Conservation (phyloP, 2,797 vertebrate species). For the Neosilurus mollespiculum region DNA sequence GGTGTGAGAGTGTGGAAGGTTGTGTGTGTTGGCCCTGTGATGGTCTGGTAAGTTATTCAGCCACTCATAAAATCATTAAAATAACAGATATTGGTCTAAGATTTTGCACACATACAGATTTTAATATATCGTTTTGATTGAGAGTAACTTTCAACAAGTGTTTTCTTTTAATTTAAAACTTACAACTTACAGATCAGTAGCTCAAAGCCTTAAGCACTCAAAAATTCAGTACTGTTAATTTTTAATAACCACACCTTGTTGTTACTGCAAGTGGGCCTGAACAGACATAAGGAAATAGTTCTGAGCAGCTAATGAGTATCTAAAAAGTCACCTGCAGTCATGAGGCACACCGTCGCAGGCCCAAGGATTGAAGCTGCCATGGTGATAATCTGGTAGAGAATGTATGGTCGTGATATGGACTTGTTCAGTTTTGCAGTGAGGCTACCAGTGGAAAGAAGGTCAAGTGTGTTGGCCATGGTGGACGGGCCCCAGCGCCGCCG, state of each 20-base stretch:
- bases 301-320: neutral
- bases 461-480: slow-evolving; percentile 71
- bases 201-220: neutral
- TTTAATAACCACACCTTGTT: neutral
- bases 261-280: too few species aligned
- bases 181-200: neutral
- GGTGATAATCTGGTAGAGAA: slow-evolving; percentile 72
- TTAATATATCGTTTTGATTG: too few species aligned
- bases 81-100: too few species aligned
- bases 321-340: slow-evolving; percentile 67
- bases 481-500: slow-evolving; percentile 75
- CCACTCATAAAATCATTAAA: too few species aligned
- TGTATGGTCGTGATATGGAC: slow-evolving; percentile 70
- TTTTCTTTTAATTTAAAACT: neutral
- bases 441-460: slow-evolving; percentile 63
- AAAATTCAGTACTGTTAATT: neutral
- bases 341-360: slow-evolving; percentile 71
- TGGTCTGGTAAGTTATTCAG: too few species aligned
- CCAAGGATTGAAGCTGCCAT: slow-evolving; percentile 64
- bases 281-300: neutral
- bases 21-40: too few species aligned
- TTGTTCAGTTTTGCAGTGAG: slow-evolving; percentile 62
- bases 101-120: too few species aligned
- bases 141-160: too few species aligned
- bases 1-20: too few species aligned